Evolutionary conservation across 2,888 invertebrate genomes (phyloP).

Genomic region (Lasioglossum figueresi): DNA sequence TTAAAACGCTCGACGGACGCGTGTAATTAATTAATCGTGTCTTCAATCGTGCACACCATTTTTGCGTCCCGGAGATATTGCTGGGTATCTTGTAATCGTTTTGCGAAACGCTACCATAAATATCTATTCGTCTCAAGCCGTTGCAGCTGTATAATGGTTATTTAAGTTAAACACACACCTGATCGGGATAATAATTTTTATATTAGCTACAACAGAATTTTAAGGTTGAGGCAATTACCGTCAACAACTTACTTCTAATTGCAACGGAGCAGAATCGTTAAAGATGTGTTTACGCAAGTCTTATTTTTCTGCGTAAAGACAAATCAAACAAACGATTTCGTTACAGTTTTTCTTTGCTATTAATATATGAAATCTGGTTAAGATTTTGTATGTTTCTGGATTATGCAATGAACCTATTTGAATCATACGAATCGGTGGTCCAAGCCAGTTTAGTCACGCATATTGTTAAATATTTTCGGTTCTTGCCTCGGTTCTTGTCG

Average conservation of each 20-base stretch:
- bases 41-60: not conserved
- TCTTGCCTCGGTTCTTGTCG: not conserved
- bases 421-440: not conserved
- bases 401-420: not conserved
- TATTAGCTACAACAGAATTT: not conserved
- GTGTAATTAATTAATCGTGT: conserved; percentile 5
- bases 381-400: not conserved
- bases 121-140: not conserved
- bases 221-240: not conserved
- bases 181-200: not conserved
- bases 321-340: not conserved
- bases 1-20: not conserved
- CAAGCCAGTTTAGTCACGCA: not conserved
- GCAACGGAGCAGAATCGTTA: not conserved
- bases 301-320: not conserved
- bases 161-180: not conserved
- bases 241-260: not conserved
- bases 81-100: not conserved
- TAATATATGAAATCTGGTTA: not conserved
- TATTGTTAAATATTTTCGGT: not conserved
- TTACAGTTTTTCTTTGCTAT: not conserved
- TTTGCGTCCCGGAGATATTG: not conserved
- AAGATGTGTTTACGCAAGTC: not conserved
- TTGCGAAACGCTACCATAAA: not conserved
- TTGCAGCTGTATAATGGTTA: not conserved